Evolutionary conservation across 2,797 vertebrate species (phyloP).

Genomic region (Platalea minor): DNA sequence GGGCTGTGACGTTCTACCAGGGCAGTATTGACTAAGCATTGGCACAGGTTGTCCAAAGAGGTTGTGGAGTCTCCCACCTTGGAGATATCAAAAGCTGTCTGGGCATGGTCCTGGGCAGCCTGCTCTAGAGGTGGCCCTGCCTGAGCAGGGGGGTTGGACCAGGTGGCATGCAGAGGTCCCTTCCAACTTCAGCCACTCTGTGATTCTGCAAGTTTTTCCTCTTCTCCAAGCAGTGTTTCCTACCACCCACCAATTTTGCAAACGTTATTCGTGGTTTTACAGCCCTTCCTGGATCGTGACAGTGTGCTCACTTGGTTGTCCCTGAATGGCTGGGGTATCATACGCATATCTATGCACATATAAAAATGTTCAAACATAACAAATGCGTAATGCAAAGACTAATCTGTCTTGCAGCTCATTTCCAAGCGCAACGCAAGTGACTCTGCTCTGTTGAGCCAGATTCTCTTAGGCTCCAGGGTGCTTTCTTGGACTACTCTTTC

Average conservation of each 20-base stretch:
- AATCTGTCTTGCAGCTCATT: neutral
- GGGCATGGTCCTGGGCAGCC: neutral
- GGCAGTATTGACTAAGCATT: neutral
- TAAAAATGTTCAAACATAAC: neutral
- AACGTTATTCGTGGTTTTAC: neutral
- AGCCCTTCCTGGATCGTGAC: neutral
- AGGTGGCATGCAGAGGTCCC: neutral
- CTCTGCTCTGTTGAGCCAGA: neutral
- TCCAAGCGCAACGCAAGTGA: neutral
- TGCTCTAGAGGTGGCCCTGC: neutral
- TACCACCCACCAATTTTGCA: neutral
- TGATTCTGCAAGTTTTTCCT: neutral
- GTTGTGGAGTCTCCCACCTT: neutral
- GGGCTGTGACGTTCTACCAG: neutral
- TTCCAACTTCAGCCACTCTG: neutral
- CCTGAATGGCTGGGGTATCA: neutral
- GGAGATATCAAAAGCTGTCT: neutral
- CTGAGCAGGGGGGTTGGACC: neutral
- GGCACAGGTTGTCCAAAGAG: neutral
- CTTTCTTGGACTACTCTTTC: neutral
- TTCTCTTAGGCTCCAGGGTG: neutral
- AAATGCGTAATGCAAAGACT: neutral
- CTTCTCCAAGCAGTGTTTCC: neutral
- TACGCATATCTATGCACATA: neutral
- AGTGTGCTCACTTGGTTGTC: neutral